Base-by-base conservation (phyloP, 2,797 vertebrate genomes). In the Pempheris klunzingeri region DNA sequence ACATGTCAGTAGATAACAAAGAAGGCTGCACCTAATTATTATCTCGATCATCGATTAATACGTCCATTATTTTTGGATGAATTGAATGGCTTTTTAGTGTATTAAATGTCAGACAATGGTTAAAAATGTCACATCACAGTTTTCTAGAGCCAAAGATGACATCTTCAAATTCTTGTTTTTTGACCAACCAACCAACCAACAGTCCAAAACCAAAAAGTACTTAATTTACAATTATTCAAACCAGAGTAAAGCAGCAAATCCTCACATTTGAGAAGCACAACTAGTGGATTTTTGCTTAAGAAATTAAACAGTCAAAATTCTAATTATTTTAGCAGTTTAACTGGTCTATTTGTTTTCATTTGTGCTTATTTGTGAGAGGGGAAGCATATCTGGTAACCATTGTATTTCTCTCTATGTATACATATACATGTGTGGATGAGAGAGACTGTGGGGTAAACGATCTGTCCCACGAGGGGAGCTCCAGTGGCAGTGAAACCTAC, bases 401-500 rank as follows among this genome's bases (percentile, higher is more conserved):
- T 55, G n/a, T 38, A 10, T 58, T 20, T 39, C 18, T 46, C 71
- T 68, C 4, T 64, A 10, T 30, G 0, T 12, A 39, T 39, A 17
- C 5, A 34, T 30, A 47, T 77, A 17, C 52, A 69, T 34, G 71
- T 53, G 60, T 41, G 61, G 36, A 8, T 59, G 62, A 62, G 61
- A 60, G 68, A 34, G 74, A 74, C 64, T 50, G 66, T 9, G 59
- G 49, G 64, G 70, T 72, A 85, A 88, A 43, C 4, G 50, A 80
- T 84, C 76, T 5, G 34, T 84, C 86, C 86, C 80, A 11, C 0
- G 83, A 63, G 85, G 70, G 67, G 54, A 1, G n/a, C 64, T 69
- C 62, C 32, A 3, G 68, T 65, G 76, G 74, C 78, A 76, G 61
- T 8, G 3, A 18, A 3, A 38, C 65, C 73, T 58, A 22, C 32